Percentiles rank a stretch among this genome's conserved stretches.
Evolutionary conservation across 92 coral and sea anemone species (phyloP).

Genomic region (Blastomussa wellsi): DNA sequence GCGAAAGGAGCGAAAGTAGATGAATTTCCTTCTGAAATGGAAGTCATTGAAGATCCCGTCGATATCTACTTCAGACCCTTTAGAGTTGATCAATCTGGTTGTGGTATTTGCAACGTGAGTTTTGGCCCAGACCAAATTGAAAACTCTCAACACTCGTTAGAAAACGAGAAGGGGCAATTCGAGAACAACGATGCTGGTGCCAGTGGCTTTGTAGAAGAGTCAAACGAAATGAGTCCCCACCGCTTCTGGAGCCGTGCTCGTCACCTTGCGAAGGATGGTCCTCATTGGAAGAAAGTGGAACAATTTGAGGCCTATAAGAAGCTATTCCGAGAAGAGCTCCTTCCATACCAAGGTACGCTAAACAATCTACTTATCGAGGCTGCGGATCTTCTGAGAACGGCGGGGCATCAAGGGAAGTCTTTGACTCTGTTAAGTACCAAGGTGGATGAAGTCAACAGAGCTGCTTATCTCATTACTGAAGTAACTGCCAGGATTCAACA

Average conservation of each 20-base stretch:
- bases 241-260: background rate
- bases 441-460: background rate
- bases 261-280: background rate
- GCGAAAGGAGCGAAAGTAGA: background rate
- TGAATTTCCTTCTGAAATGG: background rate
- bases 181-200: background rate
- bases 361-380: background rate
- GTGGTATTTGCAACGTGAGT: conserved; percentile 9
- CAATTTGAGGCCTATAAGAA: background rate
- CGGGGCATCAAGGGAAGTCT: background rate
- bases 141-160: background rate
- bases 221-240: background rate
- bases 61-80: background rate
- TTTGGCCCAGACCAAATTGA: background rate
- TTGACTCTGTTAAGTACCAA: background rate
- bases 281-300: background rate
- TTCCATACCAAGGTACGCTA: background rate
- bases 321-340: background rate
- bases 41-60: background rate
- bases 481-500: background rate
- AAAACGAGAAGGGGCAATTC: background rate
- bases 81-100: conserved; percentile 12
- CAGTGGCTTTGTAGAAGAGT: background rate
- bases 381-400: background rate
- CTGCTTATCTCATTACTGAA: background rate